These are phyloP conservation scores for Brachyrhaphis roseni DNA, from an alignment of 2,797 vertebrate genomes.

Conservation along the genomic window DNA sequence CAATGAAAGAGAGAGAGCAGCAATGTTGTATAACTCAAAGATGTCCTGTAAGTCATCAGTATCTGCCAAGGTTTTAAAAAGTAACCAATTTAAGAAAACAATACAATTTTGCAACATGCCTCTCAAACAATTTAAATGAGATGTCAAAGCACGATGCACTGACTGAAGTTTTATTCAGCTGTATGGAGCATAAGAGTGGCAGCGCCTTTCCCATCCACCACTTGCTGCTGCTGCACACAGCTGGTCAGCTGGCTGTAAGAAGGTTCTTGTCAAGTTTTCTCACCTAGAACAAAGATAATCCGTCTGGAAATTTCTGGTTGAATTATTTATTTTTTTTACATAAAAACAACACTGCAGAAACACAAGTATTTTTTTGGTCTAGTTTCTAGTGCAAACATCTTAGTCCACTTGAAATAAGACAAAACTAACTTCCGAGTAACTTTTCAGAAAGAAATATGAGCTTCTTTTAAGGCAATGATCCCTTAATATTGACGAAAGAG, in stretches of 20 bases:
- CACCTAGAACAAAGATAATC: background rate
- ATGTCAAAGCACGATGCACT: background rate
- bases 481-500: no score
- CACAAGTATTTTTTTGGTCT: no score
- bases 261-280: background rate
- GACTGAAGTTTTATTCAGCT: background rate
- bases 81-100: background rate
- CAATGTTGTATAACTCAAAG: slow-evolving; percentile 16
- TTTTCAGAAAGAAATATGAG: no score
- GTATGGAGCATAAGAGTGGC: background rate
- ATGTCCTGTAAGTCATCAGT: background rate
- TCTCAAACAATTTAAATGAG: background rate
- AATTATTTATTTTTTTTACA: background rate
- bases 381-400: no score
- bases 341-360: no score
- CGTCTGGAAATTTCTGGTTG: background rate
- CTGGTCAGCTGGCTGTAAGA: background rate
- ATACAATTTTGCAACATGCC: background rate
- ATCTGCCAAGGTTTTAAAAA: slow-evolving; percentile 1
- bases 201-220: background rate
- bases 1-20: background rate
- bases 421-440: no score
- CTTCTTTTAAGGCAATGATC: no score
- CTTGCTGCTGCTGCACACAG: background rate
- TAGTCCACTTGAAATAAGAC: no score